Percentiles rank a stretch among this genome's conserved stretches.
These are phyloP conservation scores for Eurytoma adleriae DNA, from an alignment of 2,888 invertebrate species.

Conservation along the genomic window DNA sequence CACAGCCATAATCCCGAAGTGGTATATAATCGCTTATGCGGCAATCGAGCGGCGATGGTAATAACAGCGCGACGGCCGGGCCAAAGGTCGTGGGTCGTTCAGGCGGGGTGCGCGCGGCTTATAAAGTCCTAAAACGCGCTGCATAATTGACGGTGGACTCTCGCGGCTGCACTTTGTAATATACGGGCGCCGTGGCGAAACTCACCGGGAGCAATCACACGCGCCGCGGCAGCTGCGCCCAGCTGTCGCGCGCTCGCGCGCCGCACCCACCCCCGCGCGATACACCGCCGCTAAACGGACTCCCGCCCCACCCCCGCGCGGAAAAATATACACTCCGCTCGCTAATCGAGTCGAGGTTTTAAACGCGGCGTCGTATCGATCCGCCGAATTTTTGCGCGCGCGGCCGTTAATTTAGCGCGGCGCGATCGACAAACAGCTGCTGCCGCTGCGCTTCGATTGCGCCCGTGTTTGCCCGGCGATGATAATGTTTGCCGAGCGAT, in stretches of 20 bases:
- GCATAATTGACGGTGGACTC: conserved; percentile 14
- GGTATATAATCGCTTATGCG: too few species aligned
- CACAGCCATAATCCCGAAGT: too few species aligned
- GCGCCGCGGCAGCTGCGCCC: neutral
- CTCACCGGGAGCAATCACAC: conserved; percentile 11
- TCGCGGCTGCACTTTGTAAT: neutral
- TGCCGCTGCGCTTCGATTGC: too few species aligned
- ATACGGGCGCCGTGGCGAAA: neutral
- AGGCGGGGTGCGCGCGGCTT: neutral
- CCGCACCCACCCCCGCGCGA: neutral
- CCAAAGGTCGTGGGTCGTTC: conserved; percentile 11
- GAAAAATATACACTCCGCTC: too few species aligned
- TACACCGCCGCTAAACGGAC: too few species aligned
- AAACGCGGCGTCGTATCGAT: neutral
- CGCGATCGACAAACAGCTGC: too few species aligned
- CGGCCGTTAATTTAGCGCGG: too few species aligned
- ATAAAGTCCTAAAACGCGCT: conserved; percentile 3
- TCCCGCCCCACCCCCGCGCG: too few species aligned
- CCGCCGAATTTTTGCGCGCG: neutral
- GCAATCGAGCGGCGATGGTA: too few species aligned
- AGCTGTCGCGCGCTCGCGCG: conserved; percentile 2
- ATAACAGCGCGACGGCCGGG: neutral
- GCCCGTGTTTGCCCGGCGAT: too few species aligned
- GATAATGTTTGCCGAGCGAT: too few species aligned
- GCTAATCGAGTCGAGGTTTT: neutral